phyloP scores from a whole-genome alignment of 2,797 vertebrate genomes.

The Lutjanus campechanus region DNA sequence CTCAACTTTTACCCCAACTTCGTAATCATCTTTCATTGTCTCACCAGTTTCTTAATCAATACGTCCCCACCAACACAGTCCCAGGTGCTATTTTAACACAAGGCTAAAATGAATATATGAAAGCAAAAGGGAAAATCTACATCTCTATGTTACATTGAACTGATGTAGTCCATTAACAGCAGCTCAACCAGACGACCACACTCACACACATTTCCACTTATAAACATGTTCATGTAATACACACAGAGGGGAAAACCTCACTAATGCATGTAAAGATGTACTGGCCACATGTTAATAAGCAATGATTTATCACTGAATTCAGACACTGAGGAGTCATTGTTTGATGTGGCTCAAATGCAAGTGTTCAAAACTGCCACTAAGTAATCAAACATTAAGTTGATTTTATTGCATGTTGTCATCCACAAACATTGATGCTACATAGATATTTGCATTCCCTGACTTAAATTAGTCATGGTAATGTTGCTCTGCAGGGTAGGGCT shows the following conservation, averaged over 20 bases:
- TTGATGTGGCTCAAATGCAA: slow-evolving; percentile 3
- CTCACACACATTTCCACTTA: not conserved
- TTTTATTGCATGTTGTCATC: not conserved
- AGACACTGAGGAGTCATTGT: not conserved
- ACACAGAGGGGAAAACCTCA: not conserved
- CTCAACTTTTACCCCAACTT: slow-evolving; percentile 13
- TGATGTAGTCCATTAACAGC: not conserved
- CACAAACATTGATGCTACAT: not conserved
- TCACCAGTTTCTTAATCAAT: not conserved
- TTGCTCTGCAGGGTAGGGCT: not conserved
- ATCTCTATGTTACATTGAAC: not conserved
- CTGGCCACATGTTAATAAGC: not conserved
- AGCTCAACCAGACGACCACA: not conserved
- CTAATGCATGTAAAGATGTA: not conserved
- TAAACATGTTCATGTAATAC: not conserved
- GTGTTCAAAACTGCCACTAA: not conserved
- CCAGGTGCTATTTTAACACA: not conserved
- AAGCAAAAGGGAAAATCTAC: not conserved
- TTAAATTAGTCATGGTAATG: slow-evolving; percentile 26
- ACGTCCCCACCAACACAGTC: not conserved
- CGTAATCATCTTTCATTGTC: not conserved
- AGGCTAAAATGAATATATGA: not conserved
- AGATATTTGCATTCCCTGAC: slow-evolving; percentile 41
- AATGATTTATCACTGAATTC: slow-evolving; percentile 1
- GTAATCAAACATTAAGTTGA: slow-evolving; percentile 1